Base-by-base conservation (phyloP, 2,797 vertebrate genomes). In the Centroberyx gerrardi region DNA sequence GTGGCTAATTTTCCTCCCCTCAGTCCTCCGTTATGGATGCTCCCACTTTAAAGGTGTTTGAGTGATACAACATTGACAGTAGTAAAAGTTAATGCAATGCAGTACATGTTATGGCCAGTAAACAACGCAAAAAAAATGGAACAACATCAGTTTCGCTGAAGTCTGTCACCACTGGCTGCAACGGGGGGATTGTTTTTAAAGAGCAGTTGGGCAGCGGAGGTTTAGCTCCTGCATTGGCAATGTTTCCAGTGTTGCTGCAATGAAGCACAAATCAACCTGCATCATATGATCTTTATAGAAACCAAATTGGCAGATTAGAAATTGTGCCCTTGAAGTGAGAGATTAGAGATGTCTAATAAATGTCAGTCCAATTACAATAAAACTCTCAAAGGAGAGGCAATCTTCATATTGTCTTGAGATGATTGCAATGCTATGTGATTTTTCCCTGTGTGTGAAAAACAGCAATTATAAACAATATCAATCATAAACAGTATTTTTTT, bases 11-110 rank as follows among this genome's bases (percentile, higher is more conserved):
- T 86, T 68, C 46, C 75, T 76, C 88, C 86, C 86, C 72, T 63
- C 80, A 80, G 77, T 82, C 82, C 80, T 40, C 71, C 1, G 76
- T 71, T 85, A 74, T 27, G 62, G 87, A 92, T 79, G 86, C 63
- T 4, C 61, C 49, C 29, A 79, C 86, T 84, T 86, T 90, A 81
- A 85, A 89, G 88, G 82, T 90, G 89, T 81, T 71, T 87, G 88
- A 91, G 88, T 85, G 90, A 92, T 90, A 84, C 85, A 86, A 88
- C 88, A 85, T 85, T 93, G 92, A 93, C 91, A 92, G 88, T 90
- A 68, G 87, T 90, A 91, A 92, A 92, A 93, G 90, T 93, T 92
- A 93, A 93, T 90, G 92, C 85, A 86, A 93, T 93, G 90, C 91
- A 90, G 91, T 86, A 91, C 91, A 93, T 90, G 92, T 90, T 91